phyloP scores from a whole-genome alignment of 2,888 invertebrate species.

The Orchesella flavescens region DNA sequence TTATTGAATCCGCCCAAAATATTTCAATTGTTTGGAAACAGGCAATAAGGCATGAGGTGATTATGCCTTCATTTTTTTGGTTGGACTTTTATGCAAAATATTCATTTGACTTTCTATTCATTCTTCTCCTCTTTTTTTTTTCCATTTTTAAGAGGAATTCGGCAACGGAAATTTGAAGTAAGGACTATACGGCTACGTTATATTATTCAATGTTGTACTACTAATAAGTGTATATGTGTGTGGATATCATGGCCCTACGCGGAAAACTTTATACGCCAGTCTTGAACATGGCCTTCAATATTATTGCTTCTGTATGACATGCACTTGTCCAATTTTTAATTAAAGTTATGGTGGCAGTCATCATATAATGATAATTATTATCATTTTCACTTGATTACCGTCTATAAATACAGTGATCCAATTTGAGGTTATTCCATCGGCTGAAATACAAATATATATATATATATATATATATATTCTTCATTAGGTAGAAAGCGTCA shows the following conservation, averaged over 20 bases:
- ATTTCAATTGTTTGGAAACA: no score
- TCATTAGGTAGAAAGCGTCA: slow-evolving; percentile 53
- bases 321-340: slow-evolving; percentile 32
- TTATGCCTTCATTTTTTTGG: no score
- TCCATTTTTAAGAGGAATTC: slow-evolving; percentile 6
- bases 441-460: slow-evolving; percentile 8
- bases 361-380: slow-evolving; percentile 51
- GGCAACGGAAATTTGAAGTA: neutral
- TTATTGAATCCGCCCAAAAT: no score
- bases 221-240: no score
- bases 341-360: slow-evolving; percentile 12
- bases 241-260: neutral
- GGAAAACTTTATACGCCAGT: no score
- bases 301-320: no score
- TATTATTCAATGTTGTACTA: no score
- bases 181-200: neutral
- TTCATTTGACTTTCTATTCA: neutral
- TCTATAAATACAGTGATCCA: slow-evolving; percentile 51
- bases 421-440: slow-evolving; percentile 47
- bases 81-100: no score
- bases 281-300: no score
- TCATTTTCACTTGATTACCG: slow-evolving; percentile 63
- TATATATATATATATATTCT: slow-evolving; percentile 15
- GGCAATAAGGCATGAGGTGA: no score
- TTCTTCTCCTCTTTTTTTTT: slow-evolving; percentile 11